Conservation (phyloP, 2,888 invertebrate species). For the Protonemura montana region DNA sequence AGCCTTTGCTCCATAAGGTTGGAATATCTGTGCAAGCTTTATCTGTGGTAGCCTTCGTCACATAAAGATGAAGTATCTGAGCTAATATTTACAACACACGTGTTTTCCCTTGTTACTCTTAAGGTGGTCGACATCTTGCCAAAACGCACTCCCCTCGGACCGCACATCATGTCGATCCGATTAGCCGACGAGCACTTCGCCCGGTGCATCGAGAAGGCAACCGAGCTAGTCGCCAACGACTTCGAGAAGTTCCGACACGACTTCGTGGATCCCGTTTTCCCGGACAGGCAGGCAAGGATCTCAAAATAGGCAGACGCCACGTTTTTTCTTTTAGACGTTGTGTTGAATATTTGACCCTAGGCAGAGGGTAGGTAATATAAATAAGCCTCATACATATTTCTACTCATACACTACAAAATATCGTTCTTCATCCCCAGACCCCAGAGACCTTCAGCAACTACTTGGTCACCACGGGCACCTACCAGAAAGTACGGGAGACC, state of each 20-base stretch:
- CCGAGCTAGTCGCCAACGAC: background rate
- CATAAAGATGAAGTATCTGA: too few species aligned
- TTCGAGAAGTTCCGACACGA: background rate
- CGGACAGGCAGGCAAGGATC: background rate
- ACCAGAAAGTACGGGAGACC: background rate
- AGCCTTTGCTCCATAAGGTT: too few species aligned
- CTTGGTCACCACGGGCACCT: background rate
- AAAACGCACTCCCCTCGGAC: background rate
- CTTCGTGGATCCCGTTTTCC: background rate
- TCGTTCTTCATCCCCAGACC: background rate
- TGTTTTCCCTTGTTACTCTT: background rate
- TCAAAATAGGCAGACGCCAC: too few species aligned
- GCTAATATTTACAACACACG: too few species aligned
- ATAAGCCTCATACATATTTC: too few species aligned
- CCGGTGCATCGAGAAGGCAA: background rate
- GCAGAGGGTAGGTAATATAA: too few species aligned
- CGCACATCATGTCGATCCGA: background rate
- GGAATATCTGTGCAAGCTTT: too few species aligned
- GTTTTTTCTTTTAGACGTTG: too few species aligned
- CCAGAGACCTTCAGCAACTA: background rate
- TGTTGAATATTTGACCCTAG: too few species aligned
- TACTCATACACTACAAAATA: too few species aligned
- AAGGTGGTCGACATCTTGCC: background rate
- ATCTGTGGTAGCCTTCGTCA: too few species aligned
- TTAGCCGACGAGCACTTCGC: background rate